Conservation (phyloP, 2,797 vertebrate genomes). For the Tarsius wallacei region DNA sequence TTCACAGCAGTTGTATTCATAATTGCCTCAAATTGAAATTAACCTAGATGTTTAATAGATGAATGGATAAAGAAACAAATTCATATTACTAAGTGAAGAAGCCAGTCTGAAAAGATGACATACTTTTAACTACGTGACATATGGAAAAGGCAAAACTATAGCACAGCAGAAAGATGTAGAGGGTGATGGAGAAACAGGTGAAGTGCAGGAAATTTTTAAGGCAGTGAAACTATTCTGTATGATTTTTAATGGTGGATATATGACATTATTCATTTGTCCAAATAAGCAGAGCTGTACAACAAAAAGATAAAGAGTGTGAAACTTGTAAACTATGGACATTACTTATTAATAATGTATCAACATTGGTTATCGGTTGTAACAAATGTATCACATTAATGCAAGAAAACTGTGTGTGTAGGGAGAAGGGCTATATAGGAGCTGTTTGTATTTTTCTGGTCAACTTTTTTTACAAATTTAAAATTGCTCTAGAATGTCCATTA, state of each 20-base stretch:
- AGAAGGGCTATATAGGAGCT: background rate
- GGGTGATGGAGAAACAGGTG: background rate
- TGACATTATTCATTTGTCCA: background rate
- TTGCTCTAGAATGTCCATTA: background rate
- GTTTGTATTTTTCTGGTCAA: background rate
- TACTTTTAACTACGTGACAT: background rate
- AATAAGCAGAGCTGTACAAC: background rate
- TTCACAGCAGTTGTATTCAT: background rate
- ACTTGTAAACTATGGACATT: background rate
- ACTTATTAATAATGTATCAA: background rate
- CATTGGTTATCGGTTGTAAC: background rate
- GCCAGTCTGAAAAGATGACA: background rate
- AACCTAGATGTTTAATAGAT: background rate
- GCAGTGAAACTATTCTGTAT: background rate
- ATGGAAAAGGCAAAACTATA: background rate
- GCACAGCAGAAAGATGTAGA: background rate
- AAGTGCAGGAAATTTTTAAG: background rate
- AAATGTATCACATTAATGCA: background rate
- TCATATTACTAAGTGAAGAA: background rate
- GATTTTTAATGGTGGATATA: background rate
- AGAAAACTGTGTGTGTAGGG: background rate
- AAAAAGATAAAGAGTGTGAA: background rate
- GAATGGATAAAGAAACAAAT: background rate
- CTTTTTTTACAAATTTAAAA: constrained; percentile 6
- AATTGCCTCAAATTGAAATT: background rate